Percentiles rank a stretch among this genome's conserved stretches.
These are phyloP conservation scores for Coleophora flavipennella DNA, from an alignment of 2,888 invertebrate species.

Conservation along the genomic window DNA sequence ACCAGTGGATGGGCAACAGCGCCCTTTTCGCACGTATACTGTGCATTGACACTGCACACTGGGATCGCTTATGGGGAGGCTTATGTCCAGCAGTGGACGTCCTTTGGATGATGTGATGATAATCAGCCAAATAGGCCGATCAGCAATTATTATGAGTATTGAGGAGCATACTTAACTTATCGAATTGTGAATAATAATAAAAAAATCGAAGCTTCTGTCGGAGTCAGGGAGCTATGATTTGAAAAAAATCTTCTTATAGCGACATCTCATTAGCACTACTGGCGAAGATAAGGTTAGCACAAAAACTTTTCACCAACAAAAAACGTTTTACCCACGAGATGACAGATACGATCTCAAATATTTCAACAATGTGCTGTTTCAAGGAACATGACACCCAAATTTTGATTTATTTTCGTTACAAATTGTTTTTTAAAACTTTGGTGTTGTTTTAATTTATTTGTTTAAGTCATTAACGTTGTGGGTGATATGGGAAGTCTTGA, in stretches of 20 bases:
- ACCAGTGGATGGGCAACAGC: too few species aligned
- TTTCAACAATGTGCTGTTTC: slow-evolving; percentile 61
- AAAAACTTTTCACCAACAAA: slow-evolving; percentile 40
- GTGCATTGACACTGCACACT: too few species aligned
- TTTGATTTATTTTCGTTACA: slow-evolving; percentile 64
- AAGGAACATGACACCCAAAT: slow-evolving; percentile 52
- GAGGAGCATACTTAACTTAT: too few species aligned
- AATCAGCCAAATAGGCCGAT: too few species aligned
- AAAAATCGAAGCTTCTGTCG: too few species aligned
- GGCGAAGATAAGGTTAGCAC: slow-evolving; percentile 28
- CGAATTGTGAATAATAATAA: too few species aligned
- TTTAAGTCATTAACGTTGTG: slow-evolving; percentile 27
- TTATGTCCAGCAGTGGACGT: too few species aligned
- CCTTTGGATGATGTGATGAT: too few species aligned
- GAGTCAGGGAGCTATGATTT: too few species aligned
- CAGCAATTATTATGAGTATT: too few species aligned
- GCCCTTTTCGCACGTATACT: too few species aligned
- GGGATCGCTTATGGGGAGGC: too few species aligned
- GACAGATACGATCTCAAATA: slow-evolving; percentile 64
- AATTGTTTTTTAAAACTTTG: slow-evolving; percentile 49
- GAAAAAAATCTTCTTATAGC: slow-evolving; percentile 16
- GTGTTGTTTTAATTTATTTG: slow-evolving; percentile 40
- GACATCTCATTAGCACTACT: slow-evolving; percentile 51
- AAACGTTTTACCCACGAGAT: slow-evolving; percentile 42
- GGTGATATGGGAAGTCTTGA: slow-evolving; percentile 13